Conservation (phyloP, 1,140 invertebrate species). For the Teleogryllus occipitalis region DNA sequence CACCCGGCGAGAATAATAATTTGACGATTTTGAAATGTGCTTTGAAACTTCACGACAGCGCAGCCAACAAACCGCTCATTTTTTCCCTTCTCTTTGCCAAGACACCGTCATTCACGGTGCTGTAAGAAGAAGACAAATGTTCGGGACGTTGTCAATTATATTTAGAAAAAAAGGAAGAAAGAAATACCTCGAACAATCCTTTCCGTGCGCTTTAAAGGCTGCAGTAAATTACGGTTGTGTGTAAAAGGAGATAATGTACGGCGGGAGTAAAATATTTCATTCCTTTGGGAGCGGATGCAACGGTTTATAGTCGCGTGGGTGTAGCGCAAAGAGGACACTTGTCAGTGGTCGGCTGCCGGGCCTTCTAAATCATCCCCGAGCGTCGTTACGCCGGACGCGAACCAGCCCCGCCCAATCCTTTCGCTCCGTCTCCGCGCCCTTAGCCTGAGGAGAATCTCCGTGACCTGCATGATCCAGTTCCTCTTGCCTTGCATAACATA, state of each 20-base stretch:
- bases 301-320: neutral
- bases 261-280: neutral
- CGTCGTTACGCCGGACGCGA: no score
- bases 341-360: no score
- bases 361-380: no score
- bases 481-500: no score
- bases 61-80: no score
- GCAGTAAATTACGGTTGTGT: neutral
- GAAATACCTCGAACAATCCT: neutral
- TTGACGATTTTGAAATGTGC: no score
- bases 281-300: neutral
- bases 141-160: neutral
- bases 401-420: no score
- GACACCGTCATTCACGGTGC: neutral
- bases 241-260: neutral
- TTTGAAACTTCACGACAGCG: no score
- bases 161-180: neutral
- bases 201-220: neutral
- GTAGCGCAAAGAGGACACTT: neutral
- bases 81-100: neutral
- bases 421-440: no score
- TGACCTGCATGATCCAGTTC: no score
- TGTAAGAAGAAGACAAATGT: neutral
- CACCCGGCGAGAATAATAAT: no score
- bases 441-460: no score